These are phyloP conservation scores for Notoglanidium macrostoma DNA, from an alignment of 2,797 vertebrate genomes.

Conservation along the genomic window DNA sequence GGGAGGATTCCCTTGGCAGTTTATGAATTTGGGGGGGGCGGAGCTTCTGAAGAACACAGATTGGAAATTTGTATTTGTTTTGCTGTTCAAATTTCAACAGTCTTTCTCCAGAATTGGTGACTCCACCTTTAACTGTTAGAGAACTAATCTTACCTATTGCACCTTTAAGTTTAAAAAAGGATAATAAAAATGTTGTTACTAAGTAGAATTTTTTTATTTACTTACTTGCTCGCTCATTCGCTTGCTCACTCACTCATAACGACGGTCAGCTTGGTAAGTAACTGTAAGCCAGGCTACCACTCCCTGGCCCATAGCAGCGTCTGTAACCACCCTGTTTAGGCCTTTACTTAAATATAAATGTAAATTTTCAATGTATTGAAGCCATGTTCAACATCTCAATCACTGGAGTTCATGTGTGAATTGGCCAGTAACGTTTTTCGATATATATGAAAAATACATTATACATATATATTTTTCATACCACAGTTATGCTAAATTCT, in stretches of 20 bases:
- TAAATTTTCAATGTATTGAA: neutral
- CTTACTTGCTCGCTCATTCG: neutral
- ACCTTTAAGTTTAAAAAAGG: neutral
- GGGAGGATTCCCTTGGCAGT: too few relatives aligned
- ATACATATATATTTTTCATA: neutral
- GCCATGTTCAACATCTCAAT: neutral
- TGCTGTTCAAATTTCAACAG: too few relatives aligned
- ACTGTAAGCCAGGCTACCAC: neutral
- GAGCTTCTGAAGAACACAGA: too few relatives aligned
- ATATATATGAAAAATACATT: neutral
- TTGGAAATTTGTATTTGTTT: too few relatives aligned
- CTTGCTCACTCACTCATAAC: neutral
- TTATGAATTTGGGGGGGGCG: too few relatives aligned
- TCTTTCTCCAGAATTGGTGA: too few relatives aligned
- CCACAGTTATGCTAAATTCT: neutral
- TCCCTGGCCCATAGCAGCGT: neutral
- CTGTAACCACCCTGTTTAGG: neutral
- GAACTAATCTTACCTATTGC: neutral
- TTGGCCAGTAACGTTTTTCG: neutral
- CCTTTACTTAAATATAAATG: neutral
- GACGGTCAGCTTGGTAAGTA: neutral
- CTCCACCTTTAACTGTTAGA: neutral
- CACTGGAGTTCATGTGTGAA: neutral
- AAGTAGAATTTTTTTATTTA: neutral
- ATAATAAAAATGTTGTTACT: neutral